A percentile compares a stretch with the other conserved stretches of the same genome.
phyloP scores from a whole-genome alignment of 2,797 vertebrate genomes.

The Australoheros facetus region DNA sequence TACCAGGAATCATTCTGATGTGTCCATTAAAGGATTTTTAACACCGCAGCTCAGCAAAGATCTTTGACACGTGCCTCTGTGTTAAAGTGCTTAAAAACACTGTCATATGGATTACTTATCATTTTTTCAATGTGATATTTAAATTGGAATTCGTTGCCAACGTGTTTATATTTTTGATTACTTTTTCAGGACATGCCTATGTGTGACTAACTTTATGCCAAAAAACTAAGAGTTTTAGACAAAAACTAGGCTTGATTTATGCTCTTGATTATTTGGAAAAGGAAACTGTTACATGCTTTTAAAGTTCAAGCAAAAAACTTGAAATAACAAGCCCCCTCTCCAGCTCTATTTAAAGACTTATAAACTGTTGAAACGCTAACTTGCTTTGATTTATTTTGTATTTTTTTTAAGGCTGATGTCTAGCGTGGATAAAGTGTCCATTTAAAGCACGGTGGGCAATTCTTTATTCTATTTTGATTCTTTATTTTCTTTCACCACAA shows the following conservation, averaged over 20 bases:
- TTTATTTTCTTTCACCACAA: slow-evolving; percentile 28
- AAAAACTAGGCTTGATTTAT: not conserved
- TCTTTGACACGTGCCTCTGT: not conserved
- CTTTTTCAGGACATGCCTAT: not conserved
- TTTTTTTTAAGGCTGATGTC: slow-evolving; percentile 25
- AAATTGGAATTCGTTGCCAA: not conserved
- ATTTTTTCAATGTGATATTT: not conserved
- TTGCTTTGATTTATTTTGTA: not conserved
- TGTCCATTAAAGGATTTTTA: not conserved
- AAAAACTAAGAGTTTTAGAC: not conserved
- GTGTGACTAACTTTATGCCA: not conserved
- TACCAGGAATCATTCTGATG: not conserved
- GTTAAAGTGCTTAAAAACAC: not conserved
- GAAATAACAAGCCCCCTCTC: not conserved
- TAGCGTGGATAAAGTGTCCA: not conserved
- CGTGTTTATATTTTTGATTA: not conserved
- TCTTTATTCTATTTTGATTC: slow-evolving; percentile 48
- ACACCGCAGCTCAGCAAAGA: not conserved
- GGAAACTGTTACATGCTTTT: not conserved
- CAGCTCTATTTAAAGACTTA: not conserved
- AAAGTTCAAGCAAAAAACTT: not conserved
- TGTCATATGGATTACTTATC: not conserved
- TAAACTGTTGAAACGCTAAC: not conserved
- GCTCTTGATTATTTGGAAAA: not conserved
- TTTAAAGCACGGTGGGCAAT: slow-evolving; percentile 22